phyloP scores from a whole-genome alignment of 2,113 vertebrate genomes.

The Anarhynchus alexandrinus region DNA sequence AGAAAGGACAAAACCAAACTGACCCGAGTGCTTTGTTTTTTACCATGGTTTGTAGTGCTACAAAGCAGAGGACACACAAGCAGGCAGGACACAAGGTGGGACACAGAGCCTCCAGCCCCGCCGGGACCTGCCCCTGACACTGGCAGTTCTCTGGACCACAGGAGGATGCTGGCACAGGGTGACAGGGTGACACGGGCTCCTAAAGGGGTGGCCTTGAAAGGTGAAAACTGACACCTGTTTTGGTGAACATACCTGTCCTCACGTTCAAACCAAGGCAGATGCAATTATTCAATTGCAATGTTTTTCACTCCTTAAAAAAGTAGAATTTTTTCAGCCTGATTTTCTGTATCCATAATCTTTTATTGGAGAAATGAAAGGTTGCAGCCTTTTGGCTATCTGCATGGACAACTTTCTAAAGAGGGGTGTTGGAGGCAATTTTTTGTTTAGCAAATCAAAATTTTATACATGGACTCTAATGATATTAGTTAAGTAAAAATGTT shows the following conservation, averaged over 20 bases:
- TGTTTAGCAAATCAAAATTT: background rate
- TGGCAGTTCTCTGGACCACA: rapidly evolving
- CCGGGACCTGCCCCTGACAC: background rate
- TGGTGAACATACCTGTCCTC: background rate
- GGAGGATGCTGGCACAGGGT: background rate
- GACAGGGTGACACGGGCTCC: background rate
- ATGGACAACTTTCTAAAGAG: background rate
- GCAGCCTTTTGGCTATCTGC: background rate
- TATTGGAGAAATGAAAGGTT: background rate
- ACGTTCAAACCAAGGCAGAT: rapidly evolving
- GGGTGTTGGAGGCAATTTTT: background rate
- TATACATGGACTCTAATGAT: background rate
- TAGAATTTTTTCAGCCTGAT: background rate
- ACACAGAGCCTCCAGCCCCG: background rate
- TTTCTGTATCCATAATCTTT: background rate
- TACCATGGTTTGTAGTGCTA: background rate
- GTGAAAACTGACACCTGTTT: background rate
- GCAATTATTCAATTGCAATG: rapidly evolving
- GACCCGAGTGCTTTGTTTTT: background rate
- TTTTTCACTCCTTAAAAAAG: background rate
- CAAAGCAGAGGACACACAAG: background rate
- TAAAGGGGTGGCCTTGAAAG: too few species aligned
- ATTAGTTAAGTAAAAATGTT: background rate
- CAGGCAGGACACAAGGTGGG: rapidly evolving
- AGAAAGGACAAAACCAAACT: rapidly evolving